Evolutionary conservation across 2,888 invertebrate species (phyloP), one percentile per base, ranked within the genome.

Genomic region (Acheta domesticus): DNA sequence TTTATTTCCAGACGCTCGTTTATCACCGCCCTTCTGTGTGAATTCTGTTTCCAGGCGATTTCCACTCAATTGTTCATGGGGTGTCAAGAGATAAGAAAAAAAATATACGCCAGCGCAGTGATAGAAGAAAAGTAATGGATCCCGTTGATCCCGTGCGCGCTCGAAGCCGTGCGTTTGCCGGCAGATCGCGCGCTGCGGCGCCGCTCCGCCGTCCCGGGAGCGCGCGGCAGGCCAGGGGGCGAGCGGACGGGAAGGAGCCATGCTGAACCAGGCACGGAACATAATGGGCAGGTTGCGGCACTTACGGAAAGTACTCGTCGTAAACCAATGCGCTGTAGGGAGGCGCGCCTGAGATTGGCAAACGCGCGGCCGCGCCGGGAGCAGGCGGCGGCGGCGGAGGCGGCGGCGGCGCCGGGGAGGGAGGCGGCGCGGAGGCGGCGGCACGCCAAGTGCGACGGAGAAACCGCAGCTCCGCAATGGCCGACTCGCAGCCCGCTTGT

Each of bases 281-380:
- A 62, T 62, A 62, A 62, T 62, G 62, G 62, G n/a, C 62, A n/a
- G n/a, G 62, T 19, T 19, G 62, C 62, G 62, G 62, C 62, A 14
- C 16, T 62, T 62, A 62, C 62, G 62, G 14, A 14, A n/a, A 62
- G 62, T n/a, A n/a, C 62, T 19, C 16, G n/a, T n/a, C 62, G 62
- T 62, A 62, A 62, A 62, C 16, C 14, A 62, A 62, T 62, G n/a
- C 62, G 62, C 14, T n/a, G 62, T n/a, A 19, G 62, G 16, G 16
- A 62, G n/a, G 62, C 14, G 62, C 62, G 62, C n/a, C 62, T n/a
- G 62, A 62, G 62, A 62, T 62, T 62, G 62, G 62, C n/a, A 62
- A 62, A n/a, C 14, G 62, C 14, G 62, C 62, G n/a, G n/a, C 62
- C 62, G 62, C 62, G 62, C 14, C 16, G 62, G 62, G 62, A 19